These are phyloP conservation scores for Scatophagus argus DNA, from an alignment of 2,113 vertebrate genomes.

Conservation along the genomic window DNA sequence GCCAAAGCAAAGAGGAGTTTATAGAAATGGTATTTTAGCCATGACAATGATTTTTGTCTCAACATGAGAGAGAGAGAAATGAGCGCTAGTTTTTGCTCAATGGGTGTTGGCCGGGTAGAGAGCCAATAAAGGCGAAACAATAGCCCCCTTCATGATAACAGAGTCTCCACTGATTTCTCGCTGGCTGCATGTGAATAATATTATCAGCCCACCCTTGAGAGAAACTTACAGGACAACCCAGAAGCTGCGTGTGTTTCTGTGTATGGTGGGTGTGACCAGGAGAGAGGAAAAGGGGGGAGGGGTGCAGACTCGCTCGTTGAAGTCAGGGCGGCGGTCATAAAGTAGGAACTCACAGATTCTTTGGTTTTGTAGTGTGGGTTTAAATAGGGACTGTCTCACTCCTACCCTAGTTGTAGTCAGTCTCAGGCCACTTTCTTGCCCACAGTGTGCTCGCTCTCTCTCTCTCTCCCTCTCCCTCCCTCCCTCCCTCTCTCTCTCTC, in stretches of 20 bases:
- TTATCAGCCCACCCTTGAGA: slow-evolving; percentile 63
- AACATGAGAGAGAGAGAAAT: slow-evolving; percentile 24
- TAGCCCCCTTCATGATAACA: slow-evolving; percentile 79
- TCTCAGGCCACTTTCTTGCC: neutral
- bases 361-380: slow-evolving; percentile 13
- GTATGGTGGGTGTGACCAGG: slow-evolving; percentile 20
- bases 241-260: slow-evolving; percentile 27
- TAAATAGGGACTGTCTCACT: slow-evolving; percentile 43
- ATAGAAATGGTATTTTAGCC: neutral
- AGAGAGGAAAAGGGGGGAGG: neutral
- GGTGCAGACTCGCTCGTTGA: neutral
- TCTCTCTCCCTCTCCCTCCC: slow-evolving; percentile 26
- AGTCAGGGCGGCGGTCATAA: slow-evolving; percentile 8
- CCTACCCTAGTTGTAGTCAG: slow-evolving; percentile 22
- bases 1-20: neutral
- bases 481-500: slow-evolving; percentile 45
- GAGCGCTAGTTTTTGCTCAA: slow-evolving; percentile 47
- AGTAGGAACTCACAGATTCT: neutral
- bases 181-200: slow-evolving; percentile 75
- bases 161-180: slow-evolving; percentile 76
- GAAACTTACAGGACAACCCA: slow-evolving; percentile 44
- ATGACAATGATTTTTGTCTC: slow-evolving; percentile 7
- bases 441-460: slow-evolving; percentile 42
- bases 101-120: slow-evolving; percentile 58
- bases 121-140: slow-evolving; percentile 70